These are phyloP conservation scores for Phymanthus crucifer DNA, from an alignment of 92 coral and sea anemone genomes.

Conservation along the genomic window DNA sequence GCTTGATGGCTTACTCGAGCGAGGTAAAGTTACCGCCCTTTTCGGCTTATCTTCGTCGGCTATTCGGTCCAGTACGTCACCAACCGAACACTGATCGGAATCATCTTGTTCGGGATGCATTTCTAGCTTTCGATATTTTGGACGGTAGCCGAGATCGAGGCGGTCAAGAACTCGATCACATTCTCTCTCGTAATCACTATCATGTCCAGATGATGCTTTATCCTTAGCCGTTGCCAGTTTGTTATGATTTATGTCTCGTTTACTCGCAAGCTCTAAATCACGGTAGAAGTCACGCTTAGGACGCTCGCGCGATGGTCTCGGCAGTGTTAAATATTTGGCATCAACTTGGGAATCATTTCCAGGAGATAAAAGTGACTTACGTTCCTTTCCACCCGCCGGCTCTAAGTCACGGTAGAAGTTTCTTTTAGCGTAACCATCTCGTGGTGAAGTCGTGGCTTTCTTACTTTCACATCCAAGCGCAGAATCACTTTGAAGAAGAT, in stretches of 20 bases:
- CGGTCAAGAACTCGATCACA: constrained; percentile 34
- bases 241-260: constrained; percentile 16
- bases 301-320: constrained; percentile 12
- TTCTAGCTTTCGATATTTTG: background rate
- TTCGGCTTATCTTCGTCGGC: constrained; percentile 15
- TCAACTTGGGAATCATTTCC: constrained; percentile 19
- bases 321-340: constrained; percentile 7
- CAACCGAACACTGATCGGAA: constrained; percentile 26
- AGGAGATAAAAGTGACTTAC: background rate
- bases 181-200: constrained; percentile 33
- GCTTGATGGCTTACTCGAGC: background rate
- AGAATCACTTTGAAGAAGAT: background rate
- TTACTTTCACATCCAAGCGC: background rate
- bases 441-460: background rate
- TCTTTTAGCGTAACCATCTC: background rate
- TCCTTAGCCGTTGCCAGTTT: background rate
- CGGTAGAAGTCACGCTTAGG: constrained; percentile 28
- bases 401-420: constrained; percentile 15
- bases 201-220: background rate
- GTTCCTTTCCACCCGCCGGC: background rate
- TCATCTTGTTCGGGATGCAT: background rate
- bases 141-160: constrained; percentile 1
- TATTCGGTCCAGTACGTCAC: constrained; percentile 18
- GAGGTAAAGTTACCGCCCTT: background rate
- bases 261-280: constrained; percentile 22